Evolutionary conservation across 2,113 vertebrate species (phyloP).

Genomic region (Chloropsis cyanopogon): DNA sequence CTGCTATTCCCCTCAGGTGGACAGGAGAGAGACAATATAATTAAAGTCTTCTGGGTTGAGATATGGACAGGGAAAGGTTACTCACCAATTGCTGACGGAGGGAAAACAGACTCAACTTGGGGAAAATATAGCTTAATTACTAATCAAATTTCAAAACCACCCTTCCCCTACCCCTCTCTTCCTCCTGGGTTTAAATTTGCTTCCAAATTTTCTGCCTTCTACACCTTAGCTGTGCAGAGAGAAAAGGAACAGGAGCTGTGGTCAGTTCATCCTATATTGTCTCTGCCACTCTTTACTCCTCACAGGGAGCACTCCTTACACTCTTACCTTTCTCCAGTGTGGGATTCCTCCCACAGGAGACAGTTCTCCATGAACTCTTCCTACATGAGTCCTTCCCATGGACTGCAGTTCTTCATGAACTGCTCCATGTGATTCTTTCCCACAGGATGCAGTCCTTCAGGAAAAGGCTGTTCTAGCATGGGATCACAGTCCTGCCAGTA

Average conservation of each 20-base stretch:
- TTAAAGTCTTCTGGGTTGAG: background rate
- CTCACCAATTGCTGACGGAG: background rate
- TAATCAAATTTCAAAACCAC: background rate
- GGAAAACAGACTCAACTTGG: background rate
- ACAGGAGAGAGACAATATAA: background rate
- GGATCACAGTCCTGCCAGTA: background rate
- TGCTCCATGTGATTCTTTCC: background rate
- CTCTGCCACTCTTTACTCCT: background rate
- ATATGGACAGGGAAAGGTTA: background rate
- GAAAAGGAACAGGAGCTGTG: background rate
- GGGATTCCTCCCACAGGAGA: background rate
- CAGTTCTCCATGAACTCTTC: background rate
- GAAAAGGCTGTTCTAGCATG: background rate
- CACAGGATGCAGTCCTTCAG: accelerated
- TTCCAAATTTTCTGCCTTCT: background rate
- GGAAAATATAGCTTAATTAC: background rate
- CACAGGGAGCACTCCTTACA: background rate
- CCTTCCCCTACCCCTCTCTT: background rate
- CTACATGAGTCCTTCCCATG: background rate
- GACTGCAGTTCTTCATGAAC: background rate
- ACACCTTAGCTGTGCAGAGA: background rate
- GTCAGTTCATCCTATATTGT: background rate
- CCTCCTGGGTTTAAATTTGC: background rate
- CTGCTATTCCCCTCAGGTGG: background rate
- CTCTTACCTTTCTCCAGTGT: background rate